These are phyloP conservation scores for Nasua narica DNA, from an alignment of 2,797 vertebrate genomes.

Conservation along the genomic window DNA sequence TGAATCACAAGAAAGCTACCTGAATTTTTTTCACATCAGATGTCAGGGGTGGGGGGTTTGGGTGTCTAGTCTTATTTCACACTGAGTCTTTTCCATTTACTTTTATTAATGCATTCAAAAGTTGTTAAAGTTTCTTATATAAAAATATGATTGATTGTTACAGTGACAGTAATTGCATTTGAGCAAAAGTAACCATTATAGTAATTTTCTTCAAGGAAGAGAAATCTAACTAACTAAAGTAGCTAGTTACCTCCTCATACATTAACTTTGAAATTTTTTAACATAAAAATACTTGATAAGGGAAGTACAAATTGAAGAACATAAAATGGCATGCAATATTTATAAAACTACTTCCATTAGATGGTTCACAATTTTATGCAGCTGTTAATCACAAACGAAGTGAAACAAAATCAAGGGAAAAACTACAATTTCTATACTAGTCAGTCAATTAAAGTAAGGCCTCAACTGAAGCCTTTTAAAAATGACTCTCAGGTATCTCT, in stretches of 20 bases:
- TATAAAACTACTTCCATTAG: conserved; percentile 68
- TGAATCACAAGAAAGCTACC: conserved; percentile 47
- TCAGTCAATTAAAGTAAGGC: conserved; percentile 64
- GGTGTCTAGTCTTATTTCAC: conserved; percentile 72
- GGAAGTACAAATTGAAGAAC: conserved; percentile 82
- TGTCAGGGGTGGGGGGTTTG: conserved; percentile 31
- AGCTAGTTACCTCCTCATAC: conserved; percentile 85
- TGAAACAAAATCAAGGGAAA: conserved; percentile 71
- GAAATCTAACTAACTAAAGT: conserved; percentile 86
- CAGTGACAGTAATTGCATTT: conserved; percentile 89
- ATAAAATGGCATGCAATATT: conserved; percentile 72
- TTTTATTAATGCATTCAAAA: conserved; percentile 83
- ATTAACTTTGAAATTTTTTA: conserved; percentile 84
- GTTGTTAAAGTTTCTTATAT: conserved; percentile 82
- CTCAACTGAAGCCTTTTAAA: conserved; percentile 56
- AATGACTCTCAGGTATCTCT: neutral
- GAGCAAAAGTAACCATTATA: conserved; percentile 88
- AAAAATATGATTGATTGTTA: conserved; percentile 87
- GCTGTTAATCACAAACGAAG: conserved; percentile 68
- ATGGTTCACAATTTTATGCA: conserved; percentile 69
- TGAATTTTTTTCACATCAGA: conserved; percentile 57
- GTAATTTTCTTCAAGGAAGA: conserved; percentile 85
- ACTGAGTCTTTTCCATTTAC: conserved; percentile 77
- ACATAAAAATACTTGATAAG: conserved; percentile 78
- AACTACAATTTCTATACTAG: conserved; percentile 57